Conservation (phyloP, 2,888 invertebrate species). For the Rhorus exstirpatorius region DNA sequence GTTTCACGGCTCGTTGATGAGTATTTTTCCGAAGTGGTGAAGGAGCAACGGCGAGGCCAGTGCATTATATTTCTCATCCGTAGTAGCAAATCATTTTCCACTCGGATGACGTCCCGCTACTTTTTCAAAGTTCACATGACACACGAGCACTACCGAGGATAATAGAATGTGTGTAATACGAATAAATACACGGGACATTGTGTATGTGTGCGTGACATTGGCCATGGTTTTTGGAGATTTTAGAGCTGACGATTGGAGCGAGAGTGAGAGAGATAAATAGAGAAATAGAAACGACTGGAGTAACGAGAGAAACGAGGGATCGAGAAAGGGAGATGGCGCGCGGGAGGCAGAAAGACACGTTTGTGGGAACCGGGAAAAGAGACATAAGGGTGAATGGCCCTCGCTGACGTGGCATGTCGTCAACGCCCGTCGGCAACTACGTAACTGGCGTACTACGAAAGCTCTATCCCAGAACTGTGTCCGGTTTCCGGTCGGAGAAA, state of each 20-base stretch:
- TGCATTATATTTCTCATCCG: constrained; percentile 34
- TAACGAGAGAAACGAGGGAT: constrained; percentile 75
- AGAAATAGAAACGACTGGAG: constrained; percentile 28
- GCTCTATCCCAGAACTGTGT: constrained; percentile 74
- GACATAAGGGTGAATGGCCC: constrained; percentile 69
- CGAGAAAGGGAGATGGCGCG: constrained; percentile 30
- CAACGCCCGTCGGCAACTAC: constrained; percentile 71
- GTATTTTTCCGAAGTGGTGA: constrained; percentile 34
- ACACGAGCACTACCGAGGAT: constrained; percentile 23
- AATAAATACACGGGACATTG: constrained; percentile 66
- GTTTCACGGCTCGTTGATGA: constrained; percentile 48
- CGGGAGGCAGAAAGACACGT: constrained; percentile 53
- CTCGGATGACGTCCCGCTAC: constrained; percentile 33
- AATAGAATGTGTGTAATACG: constrained; percentile 35
- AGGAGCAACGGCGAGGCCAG: neutral
- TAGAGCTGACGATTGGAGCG: constrained; percentile 51
- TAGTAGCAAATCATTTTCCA: constrained; percentile 67
- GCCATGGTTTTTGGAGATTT: constrained; percentile 44
- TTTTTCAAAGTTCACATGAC: constrained; percentile 52
- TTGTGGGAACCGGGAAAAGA: constrained; percentile 68
- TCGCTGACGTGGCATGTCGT: constrained; percentile 84
- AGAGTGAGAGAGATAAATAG: constrained; percentile 2
- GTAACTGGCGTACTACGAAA: constrained; percentile 68
- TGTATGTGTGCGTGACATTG: constrained; percentile 25
- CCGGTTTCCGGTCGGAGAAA: constrained; percentile 81